phyloP scores from a whole-genome alignment of 2,113 vertebrate species.

The Notarius lentiginosus region DNA sequence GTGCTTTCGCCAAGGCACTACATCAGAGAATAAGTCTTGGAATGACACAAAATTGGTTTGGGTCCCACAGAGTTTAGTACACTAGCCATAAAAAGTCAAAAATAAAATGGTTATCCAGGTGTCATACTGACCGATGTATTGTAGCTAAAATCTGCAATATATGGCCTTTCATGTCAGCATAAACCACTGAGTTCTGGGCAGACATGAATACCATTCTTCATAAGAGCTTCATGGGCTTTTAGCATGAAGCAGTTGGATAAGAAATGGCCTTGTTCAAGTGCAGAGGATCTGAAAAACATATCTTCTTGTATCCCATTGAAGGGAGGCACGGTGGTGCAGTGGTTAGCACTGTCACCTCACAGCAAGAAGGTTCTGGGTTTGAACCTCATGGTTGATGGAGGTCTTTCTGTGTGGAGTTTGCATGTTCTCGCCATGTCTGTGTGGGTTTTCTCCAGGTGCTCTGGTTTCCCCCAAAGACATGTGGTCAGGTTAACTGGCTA shows the following conservation, averaged over 20 bases:
- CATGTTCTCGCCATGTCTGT: too few species aligned
- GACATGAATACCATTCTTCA: background rate
- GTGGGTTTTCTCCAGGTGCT: too few species aligned
- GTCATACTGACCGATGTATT: slow-evolving; percentile 22
- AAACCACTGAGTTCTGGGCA: background rate
- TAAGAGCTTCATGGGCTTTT: background rate
- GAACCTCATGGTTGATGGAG: too few species aligned
- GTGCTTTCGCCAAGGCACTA: slow-evolving; percentile 40
- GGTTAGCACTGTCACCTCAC: too few species aligned
- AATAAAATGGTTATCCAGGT: slow-evolving; percentile 7
- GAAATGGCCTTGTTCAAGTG: background rate
- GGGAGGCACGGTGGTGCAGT: too few species aligned
- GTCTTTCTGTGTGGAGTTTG: too few species aligned
- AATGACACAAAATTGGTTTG: slow-evolving; percentile 58
- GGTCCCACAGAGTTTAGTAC: slow-evolving; percentile 28
- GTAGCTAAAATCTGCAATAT: slow-evolving; percentile 5
- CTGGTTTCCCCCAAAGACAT: too few species aligned
- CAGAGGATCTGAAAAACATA: background rate
- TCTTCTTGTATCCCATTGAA: background rate
- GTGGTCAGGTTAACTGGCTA: too few species aligned
- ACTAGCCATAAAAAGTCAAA: slow-evolving; percentile 33
- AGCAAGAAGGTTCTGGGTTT: too few species aligned
- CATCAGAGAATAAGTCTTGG: slow-evolving; percentile 57
- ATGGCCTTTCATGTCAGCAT: background rate
- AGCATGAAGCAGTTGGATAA: background rate